phyloP scores from a whole-genome alignment of 2,113 vertebrate genomes.

The Erpornis zantholeuca region DNA sequence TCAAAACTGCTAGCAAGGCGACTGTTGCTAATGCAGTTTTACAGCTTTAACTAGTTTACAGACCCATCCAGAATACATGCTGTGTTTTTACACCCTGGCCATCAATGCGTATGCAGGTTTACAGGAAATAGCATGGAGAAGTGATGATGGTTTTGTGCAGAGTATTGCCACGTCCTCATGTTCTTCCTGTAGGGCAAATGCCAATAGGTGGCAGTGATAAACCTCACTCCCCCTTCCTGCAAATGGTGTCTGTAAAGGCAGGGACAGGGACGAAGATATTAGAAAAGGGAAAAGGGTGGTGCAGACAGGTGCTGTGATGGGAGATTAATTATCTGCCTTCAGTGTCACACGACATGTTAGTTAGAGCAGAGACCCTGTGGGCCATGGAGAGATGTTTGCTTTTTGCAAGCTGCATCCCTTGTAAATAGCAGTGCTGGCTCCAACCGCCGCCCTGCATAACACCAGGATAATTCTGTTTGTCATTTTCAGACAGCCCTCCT shows the following conservation, averaged over 20 bases:
- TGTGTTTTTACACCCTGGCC: not conserved
- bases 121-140: not conserved
- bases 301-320: slow-evolving; percentile 60
- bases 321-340: slow-evolving; percentile 74
- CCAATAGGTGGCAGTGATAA: slow-evolving; percentile 43
- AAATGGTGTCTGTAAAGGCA: not conserved
- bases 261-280: not conserved
- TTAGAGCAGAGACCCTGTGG: slow-evolving; percentile 28
- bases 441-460: slow-evolving; percentile 53
- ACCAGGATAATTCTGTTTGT: slow-evolving; percentile 70
- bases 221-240: not conserved
- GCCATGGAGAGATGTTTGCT: slow-evolving; percentile 62
- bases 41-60: not conserved
- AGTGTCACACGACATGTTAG: slow-evolving; percentile 41
- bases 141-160: not conserved
- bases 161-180: not conserved
- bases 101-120: not conserved
- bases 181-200: not conserved
- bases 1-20: not conserved
- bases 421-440: slow-evolving; percentile 67
- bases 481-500: slow-evolving; percentile 68
- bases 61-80: too few species aligned
- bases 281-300: not conserved
- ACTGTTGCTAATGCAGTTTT: not conserved
- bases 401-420: slow-evolving; percentile 41